These are phyloP conservation scores for Patiria miniata DNA, from an alignment of 35 echinoderm and acorn worm genomes.

Conservation along the genomic window DNA sequence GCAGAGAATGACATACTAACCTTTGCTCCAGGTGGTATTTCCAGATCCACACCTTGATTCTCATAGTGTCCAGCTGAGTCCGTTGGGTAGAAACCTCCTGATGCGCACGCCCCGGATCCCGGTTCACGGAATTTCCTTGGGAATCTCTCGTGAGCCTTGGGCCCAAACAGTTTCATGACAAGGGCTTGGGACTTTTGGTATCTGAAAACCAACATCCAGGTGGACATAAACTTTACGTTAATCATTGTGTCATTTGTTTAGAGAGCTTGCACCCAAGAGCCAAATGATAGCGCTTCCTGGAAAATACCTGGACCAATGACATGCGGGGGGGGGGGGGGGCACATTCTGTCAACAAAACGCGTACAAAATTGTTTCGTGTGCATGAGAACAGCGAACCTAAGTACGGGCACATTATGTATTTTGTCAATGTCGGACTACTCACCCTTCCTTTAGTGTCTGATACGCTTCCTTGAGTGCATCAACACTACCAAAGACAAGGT, in stretches of 20 bases:
- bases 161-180: constrained; percentile 19
- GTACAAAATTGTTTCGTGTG: too few relatives aligned
- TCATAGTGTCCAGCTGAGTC: background rate
- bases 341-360: too few relatives aligned
- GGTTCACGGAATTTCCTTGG: background rate
- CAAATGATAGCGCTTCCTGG: too few relatives aligned
- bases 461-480: constrained; percentile 25
- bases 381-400: too few relatives aligned
- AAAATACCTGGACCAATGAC: too few relatives aligned
- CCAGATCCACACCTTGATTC: constrained; percentile 20
- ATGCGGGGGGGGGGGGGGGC: too few relatives aligned
- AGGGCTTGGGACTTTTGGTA: constrained; percentile 9
- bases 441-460: constrained; percentile 3
- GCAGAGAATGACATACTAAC: background rate
- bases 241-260: too few relatives aligned
- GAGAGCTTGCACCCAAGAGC: too few relatives aligned
- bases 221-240: too few relatives aligned
- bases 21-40: background rate
- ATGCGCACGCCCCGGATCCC: constrained; percentile 3
- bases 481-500: background rate
- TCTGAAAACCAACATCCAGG: background rate
- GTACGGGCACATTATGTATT: too few relatives aligned
- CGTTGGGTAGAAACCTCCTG: constrained; percentile 27
- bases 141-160: constrained; percentile 2
- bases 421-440: background rate